Evolutionary conservation across 2,888 invertebrate species (phyloP), one percentile per base, ranked within the genome.

Genomic region (Thymelicus acteon): DNA sequence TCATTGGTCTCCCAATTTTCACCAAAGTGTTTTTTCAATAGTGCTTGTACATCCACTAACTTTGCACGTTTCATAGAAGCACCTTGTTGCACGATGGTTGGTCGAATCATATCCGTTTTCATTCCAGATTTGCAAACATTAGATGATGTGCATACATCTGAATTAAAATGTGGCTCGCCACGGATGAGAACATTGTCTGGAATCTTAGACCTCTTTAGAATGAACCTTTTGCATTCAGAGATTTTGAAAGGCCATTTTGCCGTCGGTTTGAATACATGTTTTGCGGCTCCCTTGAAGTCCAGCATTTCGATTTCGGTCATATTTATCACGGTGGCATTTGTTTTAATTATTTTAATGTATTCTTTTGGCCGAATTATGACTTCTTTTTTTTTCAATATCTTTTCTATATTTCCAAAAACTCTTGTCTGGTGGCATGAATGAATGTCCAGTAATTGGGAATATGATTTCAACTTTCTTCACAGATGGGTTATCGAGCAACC

Each of bases 141-240:
- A 40, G 6, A 40, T 40, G 40, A 40, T 40, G 8, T 40, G 40
- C 40, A 40, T 40, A 40, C 40, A 40, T 40, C 40, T 10, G 40
- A 40, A 40, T 40, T 40, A 40, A 40, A 40, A 40, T 40, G 40
- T 40, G 40, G 40, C 40, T 40, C 40, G 40, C 40, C 40, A 40
- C 40, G 40, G 10, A 40, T 40, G 10, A 40, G 40, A 10, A 40
- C 40, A 40, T 40, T 40, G 40, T 7, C 40, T 8, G 40, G 40
- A 40, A 87, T 87, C 19, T 52, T 52, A 19, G n/a, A 19, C 8
- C 15, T 67, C n/a, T 72, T 74, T 52, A 75, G 64, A 69, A 75
- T 75, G 15, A 76, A 75, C 66, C 73, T 76, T 74, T 76, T 75
- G 60, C 75, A 75, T 65, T 75, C 24, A 48, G 71, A 73, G 71